Evolutionary conservation across 2,797 vertebrate genomes (phyloP), one percentile per base, ranked within the genome.

Genomic region (Huso huso): DNA sequence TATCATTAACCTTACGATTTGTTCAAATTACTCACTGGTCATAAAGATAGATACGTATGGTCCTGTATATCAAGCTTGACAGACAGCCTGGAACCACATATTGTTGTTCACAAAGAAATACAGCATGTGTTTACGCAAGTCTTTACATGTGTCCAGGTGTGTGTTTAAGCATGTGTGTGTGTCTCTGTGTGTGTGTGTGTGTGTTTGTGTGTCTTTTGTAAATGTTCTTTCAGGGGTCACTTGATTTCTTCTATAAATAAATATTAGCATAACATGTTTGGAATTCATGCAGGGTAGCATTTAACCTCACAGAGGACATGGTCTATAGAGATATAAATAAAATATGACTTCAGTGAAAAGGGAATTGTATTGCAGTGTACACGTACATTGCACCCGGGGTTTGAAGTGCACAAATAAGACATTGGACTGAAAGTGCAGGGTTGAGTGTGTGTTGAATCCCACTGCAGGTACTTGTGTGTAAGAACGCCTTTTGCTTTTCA

Each of bases 381-480:
- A 55, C 9, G 3, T 7, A 55, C 9, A 55, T 55, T 55, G 6
- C 9, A 55, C 4, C 3, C 52, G 6, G 2, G 52, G 52, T 9
- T 55, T 55, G 12, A 55, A 55, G n/a, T 10, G 9, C 9, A 55
- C 9, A 55, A 9, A 55, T 3, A 55, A 55, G 52, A 10, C 9
- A 55, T 37, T 55, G 52, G 52, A 55, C 9, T 55, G 6, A 37
- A 55, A 55, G n/a, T 55, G 9, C 52, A 55, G 52, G 9, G n/a
- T 23, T 64, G 62, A 51, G 6, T 15, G 58, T 65, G 66, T 68
- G 57, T 61, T n/a, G 50, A 61, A 49, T 69, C 53, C 52, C 10
- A 15, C 48, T 71, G 9, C 9, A n/a, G 52, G 52, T 3, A 55
- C 52, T 55, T 7, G 52, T 9, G 52, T 55, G 52, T 10, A 55